Percentiles rank a stretch among this genome's conserved stretches.
Evolutionary conservation across 2,113 vertebrate genomes (phyloP).

Genomic region (Tupaia chinensis): DNA sequence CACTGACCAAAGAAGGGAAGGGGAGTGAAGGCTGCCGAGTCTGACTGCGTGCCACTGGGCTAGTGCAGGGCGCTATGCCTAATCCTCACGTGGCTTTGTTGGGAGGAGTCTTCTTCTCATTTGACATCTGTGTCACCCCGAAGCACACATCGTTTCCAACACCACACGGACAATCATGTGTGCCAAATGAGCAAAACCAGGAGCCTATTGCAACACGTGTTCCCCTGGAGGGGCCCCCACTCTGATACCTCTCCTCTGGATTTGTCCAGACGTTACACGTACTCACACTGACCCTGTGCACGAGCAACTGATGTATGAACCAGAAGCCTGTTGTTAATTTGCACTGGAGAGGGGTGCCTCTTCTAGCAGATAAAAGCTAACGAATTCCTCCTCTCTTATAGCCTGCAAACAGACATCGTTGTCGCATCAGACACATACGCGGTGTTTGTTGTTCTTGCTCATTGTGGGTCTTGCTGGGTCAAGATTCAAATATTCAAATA

Average conservation of each 20-base stretch:
- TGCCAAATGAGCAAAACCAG: neutral
- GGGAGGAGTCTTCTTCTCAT: neutral
- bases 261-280: neutral
- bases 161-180: neutral
- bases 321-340: neutral
- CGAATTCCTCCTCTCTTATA: constrained; percentile 16
- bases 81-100: neutral
- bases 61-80: neutral
- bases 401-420: neutral
- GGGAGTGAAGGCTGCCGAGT: neutral
- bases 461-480: no score
- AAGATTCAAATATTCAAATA: neutral
- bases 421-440: neutral
- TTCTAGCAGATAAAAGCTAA: neutral
- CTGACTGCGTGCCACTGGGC: neutral
- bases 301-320: neutral
- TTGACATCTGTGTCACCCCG: neutral
- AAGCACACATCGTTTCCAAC: neutral
- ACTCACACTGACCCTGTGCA: neutral
- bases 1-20: neutral
- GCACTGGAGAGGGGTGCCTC: neutral
- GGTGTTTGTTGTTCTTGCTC: no score
- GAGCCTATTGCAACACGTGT: neutral
- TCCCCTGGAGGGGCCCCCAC: neutral
- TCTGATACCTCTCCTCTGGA: no score